Evolutionary conservation across 2,797 vertebrate species (phyloP), one percentile per base, ranked within the genome.

Genomic region (Netta rufina): DNA sequence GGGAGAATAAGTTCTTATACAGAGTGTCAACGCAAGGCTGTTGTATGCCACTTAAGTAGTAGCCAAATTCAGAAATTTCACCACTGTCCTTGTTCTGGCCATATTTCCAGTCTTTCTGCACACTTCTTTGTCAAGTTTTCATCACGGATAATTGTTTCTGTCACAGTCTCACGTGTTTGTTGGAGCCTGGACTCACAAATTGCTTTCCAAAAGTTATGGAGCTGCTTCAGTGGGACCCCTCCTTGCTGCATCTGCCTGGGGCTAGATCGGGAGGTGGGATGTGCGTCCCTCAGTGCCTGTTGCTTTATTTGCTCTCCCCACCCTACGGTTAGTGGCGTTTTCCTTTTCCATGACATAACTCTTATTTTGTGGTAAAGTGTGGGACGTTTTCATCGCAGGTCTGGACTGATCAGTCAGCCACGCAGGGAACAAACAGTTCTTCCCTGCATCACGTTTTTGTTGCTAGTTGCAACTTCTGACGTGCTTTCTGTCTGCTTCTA

Each of bases 401-500:
- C 47, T 77, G 65, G 58, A 33, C 54, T 81, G 69, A 11, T 67
- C 71, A 51, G n/a, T 28, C 16, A 73, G 17, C 61, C 57, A 77
- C 49, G 33, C 56, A 41, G 54, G 32, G 45, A 87, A 81, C 60
- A 69, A 93, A 67, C 75, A 92, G 28, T 38, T 72, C 54, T 27
- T 80, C 11, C 58, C 69, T 72, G 30, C 58, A 25, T 11, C 51
- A 85, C 75, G 43, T 45, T 3, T 7, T 80, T 1, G 0, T 87
- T 73, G 45, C 30, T 72, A n/a, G 10, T 77, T 93, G 75, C 84
- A 86, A 62, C 83, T 95, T 91, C 69, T 85, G 81, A 43, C 4
- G 1, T 70, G 69, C 56, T 45, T 91, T 74, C 58, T 72, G 45
- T 87, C 61, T 91, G 25, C 41, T 84, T 65, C 80, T 92, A 1